phyloP scores from a whole-genome alignment of 1,140 invertebrate genomes.

The Tetramorium simillimum region DNA sequence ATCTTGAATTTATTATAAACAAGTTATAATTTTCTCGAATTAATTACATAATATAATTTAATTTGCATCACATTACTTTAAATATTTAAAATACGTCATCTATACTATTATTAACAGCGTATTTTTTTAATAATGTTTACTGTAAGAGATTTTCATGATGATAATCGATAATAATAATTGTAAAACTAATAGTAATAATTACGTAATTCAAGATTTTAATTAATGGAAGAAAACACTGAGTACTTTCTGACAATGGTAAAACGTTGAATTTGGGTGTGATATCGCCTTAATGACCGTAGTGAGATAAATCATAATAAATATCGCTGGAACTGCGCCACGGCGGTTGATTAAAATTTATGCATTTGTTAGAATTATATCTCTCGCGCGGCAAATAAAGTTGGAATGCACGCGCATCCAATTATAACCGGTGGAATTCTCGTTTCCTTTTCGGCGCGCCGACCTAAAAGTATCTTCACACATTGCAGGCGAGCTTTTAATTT shows the following conservation, averaged over 20 bases:
- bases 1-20: background rate
- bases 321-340: slow-evolving; percentile 18
- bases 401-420: slow-evolving; percentile 54
- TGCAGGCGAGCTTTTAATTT: slow-evolving; percentile 57
- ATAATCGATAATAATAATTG: background rate
- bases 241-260: slow-evolving; percentile 22
- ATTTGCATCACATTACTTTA: background rate
- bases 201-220: slow-evolving; percentile 41
- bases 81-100: background rate
- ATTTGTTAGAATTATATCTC: slow-evolving; percentile 59
- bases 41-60: background rate
- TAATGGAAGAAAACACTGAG: slow-evolving; percentile 23
- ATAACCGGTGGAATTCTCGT: slow-evolving; percentile 56
- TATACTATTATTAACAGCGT: background rate
- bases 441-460: slow-evolving; percentile 49
- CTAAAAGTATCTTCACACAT: slow-evolving; percentile 57
- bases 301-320: slow-evolving; percentile 54
- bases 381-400: slow-evolving; percentile 46
- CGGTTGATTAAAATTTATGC: slow-evolving; percentile 55
- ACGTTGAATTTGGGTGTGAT: slow-evolving; percentile 23
- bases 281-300: slow-evolving; percentile 11
- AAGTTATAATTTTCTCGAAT: background rate
- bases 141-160: background rate
- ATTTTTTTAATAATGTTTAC: background rate
- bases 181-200: slow-evolving; percentile 3